A percentile compares a stretch with the other conserved stretches of the same genome.
These are phyloP conservation scores for Oxygymnocypris stewartii DNA, from an alignment of 2,113 vertebrate genomes.

Conservation along the genomic window DNA sequence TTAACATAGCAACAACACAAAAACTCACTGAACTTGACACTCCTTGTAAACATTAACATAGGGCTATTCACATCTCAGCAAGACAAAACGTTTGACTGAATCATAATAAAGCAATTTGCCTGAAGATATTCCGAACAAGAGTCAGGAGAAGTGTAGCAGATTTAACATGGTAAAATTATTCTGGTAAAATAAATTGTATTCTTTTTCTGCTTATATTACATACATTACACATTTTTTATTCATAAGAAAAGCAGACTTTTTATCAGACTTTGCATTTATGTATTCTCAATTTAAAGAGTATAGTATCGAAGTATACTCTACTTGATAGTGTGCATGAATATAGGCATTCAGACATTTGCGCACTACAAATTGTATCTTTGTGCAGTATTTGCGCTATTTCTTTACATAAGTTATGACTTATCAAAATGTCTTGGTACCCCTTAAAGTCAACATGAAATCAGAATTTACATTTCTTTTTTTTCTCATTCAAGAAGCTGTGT, in stretches of 20 bases:
- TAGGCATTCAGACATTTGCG: too few relatives aligned
- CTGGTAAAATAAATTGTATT: neutral
- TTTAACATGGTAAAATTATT: neutral
- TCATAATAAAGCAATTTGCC: neutral
- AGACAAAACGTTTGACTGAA: too few relatives aligned
- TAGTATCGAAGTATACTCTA: too few relatives aligned
- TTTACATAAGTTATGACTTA: too few relatives aligned
- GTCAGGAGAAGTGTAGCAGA: neutral
- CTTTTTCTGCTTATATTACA: neutral
- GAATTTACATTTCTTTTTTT: too few relatives aligned
- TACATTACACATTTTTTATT: neutral
- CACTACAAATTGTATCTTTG: too few relatives aligned
- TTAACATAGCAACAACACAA: neutral
- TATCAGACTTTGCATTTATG: neutral
- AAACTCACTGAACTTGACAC: neutral
- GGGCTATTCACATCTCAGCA: neutral
- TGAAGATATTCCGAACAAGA: neutral
- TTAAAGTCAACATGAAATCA: too few relatives aligned
- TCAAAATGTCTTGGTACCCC: too few relatives aligned
- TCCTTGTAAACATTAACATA: neutral
- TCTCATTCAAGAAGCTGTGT: too few relatives aligned
- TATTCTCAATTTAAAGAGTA: too few relatives aligned
- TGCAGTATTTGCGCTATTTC: too few relatives aligned
- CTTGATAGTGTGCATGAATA: too few relatives aligned
- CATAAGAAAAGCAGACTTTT: neutral